Evolutionary conservation across 2,888 invertebrate genomes (phyloP).

Genomic region (Dynastes hyllus): DNA sequence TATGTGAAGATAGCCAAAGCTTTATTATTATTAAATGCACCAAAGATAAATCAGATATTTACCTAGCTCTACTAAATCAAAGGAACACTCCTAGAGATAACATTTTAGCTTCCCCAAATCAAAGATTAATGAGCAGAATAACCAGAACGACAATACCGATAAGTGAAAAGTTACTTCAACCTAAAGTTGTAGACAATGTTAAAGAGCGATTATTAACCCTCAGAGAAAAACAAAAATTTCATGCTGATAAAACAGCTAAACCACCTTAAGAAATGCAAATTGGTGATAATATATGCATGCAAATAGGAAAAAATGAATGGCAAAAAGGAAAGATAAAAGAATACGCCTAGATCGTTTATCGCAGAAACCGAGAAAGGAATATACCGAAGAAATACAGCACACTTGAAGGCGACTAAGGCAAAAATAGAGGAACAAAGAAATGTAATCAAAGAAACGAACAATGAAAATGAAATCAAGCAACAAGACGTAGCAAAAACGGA

Average conservation of each 20-base stretch:
- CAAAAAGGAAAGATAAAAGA: background rate
- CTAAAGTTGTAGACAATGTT: too few relatives aligned
- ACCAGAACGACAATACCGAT: background rate
- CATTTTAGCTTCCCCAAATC: too few relatives aligned
- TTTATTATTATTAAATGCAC: too few relatives aligned
- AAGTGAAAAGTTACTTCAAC: too few relatives aligned
- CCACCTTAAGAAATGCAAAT: background rate
- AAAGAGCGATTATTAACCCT: background rate
- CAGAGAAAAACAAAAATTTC: background rate
- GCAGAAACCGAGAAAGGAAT: too few relatives aligned
- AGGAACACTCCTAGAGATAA: too few relatives aligned
- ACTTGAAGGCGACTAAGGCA: background rate
- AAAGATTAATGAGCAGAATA: too few relatives aligned
- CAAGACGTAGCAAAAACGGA: background rate
- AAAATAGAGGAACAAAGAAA: background rate
- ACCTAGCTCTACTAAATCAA: too few relatives aligned
- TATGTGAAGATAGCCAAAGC: too few relatives aligned
- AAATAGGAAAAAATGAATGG: background rate
- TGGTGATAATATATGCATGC: background rate
- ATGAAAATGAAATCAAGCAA: background rate
- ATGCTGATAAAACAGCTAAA: background rate
- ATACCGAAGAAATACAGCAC: too few relatives aligned
- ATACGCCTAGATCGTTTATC: too few relatives aligned
- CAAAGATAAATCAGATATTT: too few relatives aligned
- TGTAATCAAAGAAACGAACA: background rate